Conservation (phyloP, 2,797 vertebrate genomes). For the Sebastes itinus region DNA sequence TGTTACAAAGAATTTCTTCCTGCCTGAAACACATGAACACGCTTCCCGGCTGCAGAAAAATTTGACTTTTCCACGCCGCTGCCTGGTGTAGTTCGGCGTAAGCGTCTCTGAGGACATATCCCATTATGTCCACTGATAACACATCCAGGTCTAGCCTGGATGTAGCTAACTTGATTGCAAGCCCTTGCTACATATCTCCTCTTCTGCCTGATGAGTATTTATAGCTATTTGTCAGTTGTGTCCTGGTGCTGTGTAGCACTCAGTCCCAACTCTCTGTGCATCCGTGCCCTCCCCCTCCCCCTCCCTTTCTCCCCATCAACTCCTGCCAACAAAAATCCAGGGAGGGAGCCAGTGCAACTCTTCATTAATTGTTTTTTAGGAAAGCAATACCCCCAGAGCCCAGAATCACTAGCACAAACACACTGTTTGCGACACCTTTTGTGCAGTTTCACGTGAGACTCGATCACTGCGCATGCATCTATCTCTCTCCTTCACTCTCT, state of each 20-base stretch:
- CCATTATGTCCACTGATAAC: neutral
- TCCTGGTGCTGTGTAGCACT: neutral
- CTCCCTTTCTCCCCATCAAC: neutral
- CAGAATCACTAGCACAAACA: conserved; percentile 4
- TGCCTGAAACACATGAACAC: too few species aligned
- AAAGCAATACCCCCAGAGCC: neutral
- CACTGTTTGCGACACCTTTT: neutral
- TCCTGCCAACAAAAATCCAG: conserved; percentile 29
- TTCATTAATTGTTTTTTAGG: conserved; percentile 34
- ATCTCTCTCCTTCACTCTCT: neutral
- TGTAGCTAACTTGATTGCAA: neutral
- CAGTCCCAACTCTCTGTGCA: neutral
- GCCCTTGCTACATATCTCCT: neutral
- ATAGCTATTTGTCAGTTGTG: neutral
- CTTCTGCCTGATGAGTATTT: neutral
- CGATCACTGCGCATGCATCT: neutral
- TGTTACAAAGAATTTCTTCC: too few species aligned
- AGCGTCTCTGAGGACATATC: neutral
- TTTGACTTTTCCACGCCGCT: too few species aligned
- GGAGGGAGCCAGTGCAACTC: conserved; percentile 17
- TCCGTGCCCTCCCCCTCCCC: neutral
- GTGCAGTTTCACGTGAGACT: neutral
- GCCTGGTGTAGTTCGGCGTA: neutral
- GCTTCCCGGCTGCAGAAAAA: too few species aligned
- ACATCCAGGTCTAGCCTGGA: neutral